Evolutionary conservation across 64 coral and sea anemone species (phyloP).

Genomic region (Montipora efflorescens): DNA sequence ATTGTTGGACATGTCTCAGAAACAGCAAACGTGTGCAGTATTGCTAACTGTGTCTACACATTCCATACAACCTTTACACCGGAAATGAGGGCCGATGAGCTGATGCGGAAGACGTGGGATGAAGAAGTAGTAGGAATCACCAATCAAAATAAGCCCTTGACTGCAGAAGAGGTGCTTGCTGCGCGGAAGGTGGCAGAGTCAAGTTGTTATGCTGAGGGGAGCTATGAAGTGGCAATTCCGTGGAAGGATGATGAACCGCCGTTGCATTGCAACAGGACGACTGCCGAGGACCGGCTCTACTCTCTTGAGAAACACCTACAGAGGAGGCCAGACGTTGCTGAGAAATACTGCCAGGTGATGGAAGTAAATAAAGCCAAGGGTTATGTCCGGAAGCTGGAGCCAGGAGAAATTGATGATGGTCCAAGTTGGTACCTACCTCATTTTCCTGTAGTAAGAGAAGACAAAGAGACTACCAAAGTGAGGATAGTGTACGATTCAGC

Average conservation of each 20-base stretch:
- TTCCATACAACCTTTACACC: constrained; percentile 8
- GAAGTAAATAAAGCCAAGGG: constrained; percentile 46
- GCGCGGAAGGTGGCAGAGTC: constrained; percentile 33
- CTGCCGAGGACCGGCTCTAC: constrained; percentile 46
- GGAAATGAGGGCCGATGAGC: constrained; percentile 28
- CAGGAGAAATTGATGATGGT: constrained; percentile 11
- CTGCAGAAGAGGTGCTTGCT: constrained; percentile 40
- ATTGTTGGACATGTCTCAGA: constrained; percentile 17
- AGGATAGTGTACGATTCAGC: constrained; percentile 70
- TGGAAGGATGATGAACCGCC: constrained; percentile 57
- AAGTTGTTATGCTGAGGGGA: constrained; percentile 17
- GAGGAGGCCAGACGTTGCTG: constrained; percentile 24
- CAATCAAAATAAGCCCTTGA: background rate
- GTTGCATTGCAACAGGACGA: constrained; percentile 54
- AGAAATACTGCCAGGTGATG: constrained; percentile 61
- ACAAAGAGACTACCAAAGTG: constrained; percentile 57
- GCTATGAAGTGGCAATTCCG: constrained; percentile 73
- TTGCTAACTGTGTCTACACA: background rate
- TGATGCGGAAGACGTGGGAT: constrained; percentile 76
- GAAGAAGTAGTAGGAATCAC: constrained; percentile 54
- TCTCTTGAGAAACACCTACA: constrained; percentile 42
- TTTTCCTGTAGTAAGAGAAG: constrained; percentile 47
- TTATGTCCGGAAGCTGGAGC: constrained; percentile 47
- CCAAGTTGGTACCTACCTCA: constrained; percentile 50
- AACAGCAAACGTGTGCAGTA: background rate